These are phyloP conservation scores for Syngnathus acus DNA, from an alignment of 2,797 vertebrate genomes.

Conservation along the genomic window DNA sequence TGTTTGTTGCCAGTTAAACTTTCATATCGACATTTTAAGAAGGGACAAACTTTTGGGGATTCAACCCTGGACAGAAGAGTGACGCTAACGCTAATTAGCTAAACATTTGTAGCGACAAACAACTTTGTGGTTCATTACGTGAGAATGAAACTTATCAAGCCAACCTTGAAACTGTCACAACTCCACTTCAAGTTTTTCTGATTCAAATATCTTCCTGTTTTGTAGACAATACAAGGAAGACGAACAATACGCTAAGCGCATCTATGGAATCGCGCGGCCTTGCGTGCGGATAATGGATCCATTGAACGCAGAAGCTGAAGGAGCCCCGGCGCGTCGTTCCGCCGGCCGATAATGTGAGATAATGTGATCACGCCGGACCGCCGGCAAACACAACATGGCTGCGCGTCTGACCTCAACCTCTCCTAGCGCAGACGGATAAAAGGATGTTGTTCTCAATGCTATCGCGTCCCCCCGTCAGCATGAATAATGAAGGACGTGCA, in stretches of 20 bases:
- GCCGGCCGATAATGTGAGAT: background rate
- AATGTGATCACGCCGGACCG: background rate
- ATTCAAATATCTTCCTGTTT: no score
- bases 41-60: background rate
- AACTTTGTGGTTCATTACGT: no score
- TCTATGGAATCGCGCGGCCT: background rate
- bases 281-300: background rate
- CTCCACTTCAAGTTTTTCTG: no score
- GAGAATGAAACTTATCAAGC: no score
- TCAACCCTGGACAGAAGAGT: no score
- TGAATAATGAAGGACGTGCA: slow-evolving; percentile 65
- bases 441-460: slow-evolving; percentile 35
- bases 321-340: background rate
- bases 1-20: slow-evolving; percentile 2
- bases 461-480: slow-evolving; percentile 43
- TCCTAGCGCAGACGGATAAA: slow-evolving; percentile 11
- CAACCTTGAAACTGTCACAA: no score
- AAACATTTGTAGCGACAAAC: no score
- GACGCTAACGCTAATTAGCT: no score
- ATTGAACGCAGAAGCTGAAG: background rate
- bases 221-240: background rate
- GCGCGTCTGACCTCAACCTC: background rate
- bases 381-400: background rate
- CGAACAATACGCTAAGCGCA: background rate
- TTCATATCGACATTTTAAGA: background rate